Evolutionary conservation across 2,113 vertebrate genomes (phyloP), one percentile per base, ranked within the genome.

Genomic region (Amblyopsis rosae): DNA sequence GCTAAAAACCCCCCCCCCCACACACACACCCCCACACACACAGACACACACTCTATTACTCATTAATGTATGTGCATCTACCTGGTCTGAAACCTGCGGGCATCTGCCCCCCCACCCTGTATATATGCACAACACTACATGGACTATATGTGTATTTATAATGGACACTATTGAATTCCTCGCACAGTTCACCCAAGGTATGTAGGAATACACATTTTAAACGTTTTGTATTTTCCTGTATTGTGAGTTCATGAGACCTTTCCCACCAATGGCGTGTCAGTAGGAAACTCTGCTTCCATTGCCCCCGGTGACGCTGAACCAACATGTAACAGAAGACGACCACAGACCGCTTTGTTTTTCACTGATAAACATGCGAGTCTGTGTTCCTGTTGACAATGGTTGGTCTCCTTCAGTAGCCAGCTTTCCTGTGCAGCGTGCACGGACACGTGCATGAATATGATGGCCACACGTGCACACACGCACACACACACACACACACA

Each of bases 321-420:
- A 9, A 57, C 63, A 6, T 61, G 86, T 68, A 83, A 83, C 80
- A 78, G 74, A 82, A 86, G 80, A 64, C 54, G 73, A 75, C 81
- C 73, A 73, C 83, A 79, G 80, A 80, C 75, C 65, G 76, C 75
- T 86, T 86, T 87, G 85, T 88, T 87, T 85, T 78, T 75, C 77
- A 50, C 82, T 60, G 75, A 82, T 84, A 87, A 89, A 88, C 82
- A 84, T 76, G 71, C 75, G 35, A 76, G 81, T 85, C 73, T 85
- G 84, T 89, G 87, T 86, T 86, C 80, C 82, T 89, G 84, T 86
- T 84, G 86, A 90, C 87, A 86, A 89, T 85, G 76, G 72, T 81
- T 79, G 86, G 85, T 87, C 90, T 83, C 84, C 82, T 82, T 80
- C 82, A 84, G 69, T 73, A 89, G 81, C 84, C 85, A 87, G 85